Base-by-base conservation (phyloP, 2,888 invertebrate species). In the Euphydryas editha region DNA sequence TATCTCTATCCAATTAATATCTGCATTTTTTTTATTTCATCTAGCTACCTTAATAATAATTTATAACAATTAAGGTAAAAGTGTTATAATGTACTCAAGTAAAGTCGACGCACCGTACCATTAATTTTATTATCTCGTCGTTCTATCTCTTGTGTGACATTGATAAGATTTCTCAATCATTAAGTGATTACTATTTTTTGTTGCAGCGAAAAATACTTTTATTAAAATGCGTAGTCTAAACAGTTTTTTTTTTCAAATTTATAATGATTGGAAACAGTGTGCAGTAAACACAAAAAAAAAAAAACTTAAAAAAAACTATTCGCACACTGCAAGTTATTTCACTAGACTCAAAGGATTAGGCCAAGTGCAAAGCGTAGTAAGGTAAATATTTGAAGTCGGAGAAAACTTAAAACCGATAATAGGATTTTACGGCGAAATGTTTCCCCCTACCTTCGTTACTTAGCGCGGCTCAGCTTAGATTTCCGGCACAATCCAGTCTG, bases 401-500 rank as follows among this genome's bases (percentile, higher is more conserved):
- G 58, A 13, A 59, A 68, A 68, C 63, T 68, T 60, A 79, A 82
- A 84, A 79, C 77, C 79, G 72, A 78, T 82, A 81, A 84, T 81
- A 81, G 78, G 79, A 82, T 83, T 83, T 76, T 72, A 74, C 70
- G 74, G 73, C 44, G 73, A 79, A 83, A 82, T 82, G 78, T 81
- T 83, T 80, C 78, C 73, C 71, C 73, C 69, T 80, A 80, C 80
- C 70, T 80, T 80, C 80, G 68, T 67, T 73, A 68, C 84, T 85
- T 82, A 82, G 77, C 78, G 71, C 74, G 75, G 84, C 83, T 88
- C 78, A 85, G 84, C 83, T 84, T 81, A 82, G 83, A 84, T 82
- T 83, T 79, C 74, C 77, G 75, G 78, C 80, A 87, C 88, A 88
- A 90, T 88, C 86, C 85, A 72, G 75, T 77, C 84, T 89, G 90